Conservation (phyloP, 2,888 invertebrate species). For the Rhorus exstirpatorius region DNA sequence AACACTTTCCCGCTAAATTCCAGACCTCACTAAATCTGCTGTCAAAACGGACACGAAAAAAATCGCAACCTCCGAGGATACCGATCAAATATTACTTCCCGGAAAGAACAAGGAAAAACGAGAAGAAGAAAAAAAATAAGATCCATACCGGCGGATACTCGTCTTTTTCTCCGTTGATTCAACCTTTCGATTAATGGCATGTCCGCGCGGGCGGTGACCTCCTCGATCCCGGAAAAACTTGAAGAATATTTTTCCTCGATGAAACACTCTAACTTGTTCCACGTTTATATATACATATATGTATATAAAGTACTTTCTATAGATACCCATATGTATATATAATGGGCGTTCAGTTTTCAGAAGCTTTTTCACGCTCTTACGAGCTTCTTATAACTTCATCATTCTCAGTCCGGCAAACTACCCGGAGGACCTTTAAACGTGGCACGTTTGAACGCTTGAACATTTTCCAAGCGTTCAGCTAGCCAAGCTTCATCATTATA, state of each 20-base stretch:
- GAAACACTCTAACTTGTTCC: not conserved
- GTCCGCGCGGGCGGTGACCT: not conserved
- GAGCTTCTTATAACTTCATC: conserved; percentile 35
- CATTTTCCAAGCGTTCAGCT: conserved; percentile 40
- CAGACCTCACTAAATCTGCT: too few species aligned
- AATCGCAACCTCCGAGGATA: not conserved
- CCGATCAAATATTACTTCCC: conserved; percentile 1
- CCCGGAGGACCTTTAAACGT: conserved; percentile 44
- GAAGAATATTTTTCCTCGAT: conserved; percentile 34
- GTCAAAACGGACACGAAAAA: conserved; percentile 13
- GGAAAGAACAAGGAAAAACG: not conserved
- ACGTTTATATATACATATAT: not conserved
- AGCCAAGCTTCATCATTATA: conserved; percentile 53
- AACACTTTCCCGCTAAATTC: too few species aligned
- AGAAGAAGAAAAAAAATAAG: conserved; percentile 2
- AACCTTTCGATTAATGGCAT: conserved; percentile 39
- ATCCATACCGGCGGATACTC: not conserved
- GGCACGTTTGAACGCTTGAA: conserved; percentile 15
- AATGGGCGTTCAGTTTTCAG: conserved; percentile 35
- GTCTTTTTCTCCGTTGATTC: not conserved
- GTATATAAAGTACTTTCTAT: not conserved
- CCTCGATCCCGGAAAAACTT: conserved; percentile 23
- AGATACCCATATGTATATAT: conserved; percentile 9
- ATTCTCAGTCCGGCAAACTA: conserved; percentile 21
- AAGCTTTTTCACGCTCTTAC: conserved; percentile 57